These are phyloP conservation scores for Pterostichus madidus DNA, from an alignment of 2,888 invertebrate species.

Conservation along the genomic window DNA sequence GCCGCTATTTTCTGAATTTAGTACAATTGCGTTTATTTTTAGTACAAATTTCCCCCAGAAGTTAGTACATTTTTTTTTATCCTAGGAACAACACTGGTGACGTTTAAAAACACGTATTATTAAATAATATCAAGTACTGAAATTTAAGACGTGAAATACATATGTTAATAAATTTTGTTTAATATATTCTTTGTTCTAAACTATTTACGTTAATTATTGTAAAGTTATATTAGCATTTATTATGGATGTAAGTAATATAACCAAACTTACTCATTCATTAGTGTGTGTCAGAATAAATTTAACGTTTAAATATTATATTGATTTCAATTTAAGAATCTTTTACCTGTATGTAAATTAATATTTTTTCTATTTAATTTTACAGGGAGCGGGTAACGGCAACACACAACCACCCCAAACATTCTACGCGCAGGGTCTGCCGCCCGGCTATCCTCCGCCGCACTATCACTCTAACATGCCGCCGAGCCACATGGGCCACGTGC, in stretches of 20 bases:
- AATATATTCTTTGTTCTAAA: not conserved
- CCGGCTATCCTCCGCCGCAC: constrained; percentile 77
- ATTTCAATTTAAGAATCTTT: no score
- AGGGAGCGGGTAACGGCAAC: constrained; percentile 86
- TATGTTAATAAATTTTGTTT: not conserved
- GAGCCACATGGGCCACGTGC: constrained; percentile 78
- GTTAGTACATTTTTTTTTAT: no score
- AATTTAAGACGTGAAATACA: not conserved
- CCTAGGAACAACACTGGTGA: no score
- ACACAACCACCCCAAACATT: constrained; percentile 85
- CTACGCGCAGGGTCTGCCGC: constrained; percentile 80
- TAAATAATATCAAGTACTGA: not conserved
- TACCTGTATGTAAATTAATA: not conserved
- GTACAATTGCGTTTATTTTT: no score
- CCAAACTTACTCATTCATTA: not conserved
- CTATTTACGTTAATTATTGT: not conserved
- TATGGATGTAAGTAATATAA: not conserved
- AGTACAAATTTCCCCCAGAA: no score
- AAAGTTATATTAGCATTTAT: no score
- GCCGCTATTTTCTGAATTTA: no score
- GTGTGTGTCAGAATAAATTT: no score
- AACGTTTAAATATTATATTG: not conserved
- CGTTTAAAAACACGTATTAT: not conserved
- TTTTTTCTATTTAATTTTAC: constrained; percentile 67
- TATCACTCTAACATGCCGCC: constrained; percentile 80